A percentile compares a stretch with the other conserved stretches of the same genome.
Evolutionary conservation across 2,888 invertebrate species (phyloP).

Genomic region (Pachydiplax longipennis): DNA sequence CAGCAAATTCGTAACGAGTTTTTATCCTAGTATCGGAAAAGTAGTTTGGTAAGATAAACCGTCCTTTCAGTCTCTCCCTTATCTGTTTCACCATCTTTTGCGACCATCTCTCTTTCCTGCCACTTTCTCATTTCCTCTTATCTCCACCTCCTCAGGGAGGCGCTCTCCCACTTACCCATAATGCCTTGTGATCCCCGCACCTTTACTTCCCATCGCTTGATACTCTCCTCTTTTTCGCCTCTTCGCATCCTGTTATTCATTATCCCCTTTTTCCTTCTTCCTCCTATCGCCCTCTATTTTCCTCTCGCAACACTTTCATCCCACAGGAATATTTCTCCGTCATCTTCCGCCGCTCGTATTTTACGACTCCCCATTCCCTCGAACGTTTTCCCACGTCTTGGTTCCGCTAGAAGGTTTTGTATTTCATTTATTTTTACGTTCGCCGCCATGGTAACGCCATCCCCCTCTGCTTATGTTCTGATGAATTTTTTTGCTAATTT

Average conservation of each 20-base stretch:
- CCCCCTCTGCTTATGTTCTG: not conserved
- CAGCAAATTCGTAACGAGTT: not conserved
- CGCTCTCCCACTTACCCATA: not conserved
- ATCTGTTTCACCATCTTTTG: slow-evolving; percentile 12
- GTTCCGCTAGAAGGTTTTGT: not conserved
- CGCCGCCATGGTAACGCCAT: not conserved
- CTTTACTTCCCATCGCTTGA: not conserved
- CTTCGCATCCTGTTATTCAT: not conserved
- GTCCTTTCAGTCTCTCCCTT: not conserved
- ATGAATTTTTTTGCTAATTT: not conserved
- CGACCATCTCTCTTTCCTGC: not conserved
- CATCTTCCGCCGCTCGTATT: not conserved
- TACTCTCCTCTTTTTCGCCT: not conserved
- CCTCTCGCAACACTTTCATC: not conserved
- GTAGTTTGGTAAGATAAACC: not conserved
- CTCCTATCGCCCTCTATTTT: not conserved
- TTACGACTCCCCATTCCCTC: not conserved
- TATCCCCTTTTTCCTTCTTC: not conserved
- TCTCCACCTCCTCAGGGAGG: not conserved
- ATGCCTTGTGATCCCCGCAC: not conserved
- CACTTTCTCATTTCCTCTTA: slow-evolving; percentile 36
- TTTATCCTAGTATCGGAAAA: slow-evolving; percentile 5
- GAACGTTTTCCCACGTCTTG: not conserved
- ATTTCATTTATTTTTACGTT: not conserved
- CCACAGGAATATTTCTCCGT: not conserved